A percentile compares a stretch with the other conserved stretches of the same genome.
Evolutionary conservation across 2,888 invertebrate genomes (phyloP).

Genomic region (Eupeodes luniger): DNA sequence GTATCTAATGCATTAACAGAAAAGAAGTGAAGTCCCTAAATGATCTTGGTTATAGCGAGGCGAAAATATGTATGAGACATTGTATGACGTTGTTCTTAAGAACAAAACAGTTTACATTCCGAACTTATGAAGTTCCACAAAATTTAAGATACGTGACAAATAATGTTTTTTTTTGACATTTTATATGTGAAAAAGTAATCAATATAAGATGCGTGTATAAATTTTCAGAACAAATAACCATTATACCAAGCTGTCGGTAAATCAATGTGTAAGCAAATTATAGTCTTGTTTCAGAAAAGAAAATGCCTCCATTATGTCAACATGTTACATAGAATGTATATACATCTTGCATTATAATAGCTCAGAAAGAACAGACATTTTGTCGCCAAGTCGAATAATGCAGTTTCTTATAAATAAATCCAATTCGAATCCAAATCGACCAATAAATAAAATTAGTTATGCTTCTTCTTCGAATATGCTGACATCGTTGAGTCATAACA

Average conservation of each 20-base stretch:
- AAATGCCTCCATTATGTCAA: not conserved
- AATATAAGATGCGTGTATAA: too few relatives aligned
- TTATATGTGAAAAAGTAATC: too few relatives aligned
- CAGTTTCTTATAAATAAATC: not conserved
- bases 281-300: not conserved
- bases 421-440: not conserved
- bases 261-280: not conserved
- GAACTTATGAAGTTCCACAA: too few relatives aligned
- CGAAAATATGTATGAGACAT: too few relatives aligned
- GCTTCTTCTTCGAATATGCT: not conserved
- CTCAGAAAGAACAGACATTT: not conserved
- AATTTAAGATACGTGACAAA: too few relatives aligned
- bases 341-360: not conserved
- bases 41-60: too few relatives aligned
- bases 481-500: conserved; percentile 23
- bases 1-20: too few relatives aligned
- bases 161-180: too few relatives aligned
- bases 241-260: not conserved
- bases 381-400: not conserved
- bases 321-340: not conserved
- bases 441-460: conserved; percentile 20
- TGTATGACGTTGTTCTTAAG: too few relatives aligned
- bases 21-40: too few relatives aligned
- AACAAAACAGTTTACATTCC: too few relatives aligned
- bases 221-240: not conserved